phyloP scores from a whole-genome alignment of 2,888 invertebrate species.

The Athalia circularis region DNA sequence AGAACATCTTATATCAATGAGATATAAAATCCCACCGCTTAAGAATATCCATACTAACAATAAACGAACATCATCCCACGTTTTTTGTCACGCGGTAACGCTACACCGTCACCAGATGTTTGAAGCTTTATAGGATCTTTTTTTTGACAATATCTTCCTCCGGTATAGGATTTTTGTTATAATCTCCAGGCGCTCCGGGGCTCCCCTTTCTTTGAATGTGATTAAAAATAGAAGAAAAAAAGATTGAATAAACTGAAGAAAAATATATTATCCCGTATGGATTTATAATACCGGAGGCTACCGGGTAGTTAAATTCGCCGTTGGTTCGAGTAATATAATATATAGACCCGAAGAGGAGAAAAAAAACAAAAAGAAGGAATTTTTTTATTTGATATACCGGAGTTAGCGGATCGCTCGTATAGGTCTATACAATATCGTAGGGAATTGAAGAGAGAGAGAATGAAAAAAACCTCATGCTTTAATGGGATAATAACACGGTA shows the following conservation, averaged over 20 bases:
- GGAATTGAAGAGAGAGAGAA: neutral
- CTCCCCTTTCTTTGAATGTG: neutral
- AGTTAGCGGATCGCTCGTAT: conserved; percentile 4
- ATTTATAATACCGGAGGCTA: neutral
- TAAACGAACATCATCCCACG: conserved; percentile 32
- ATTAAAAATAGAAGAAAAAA: neutral
- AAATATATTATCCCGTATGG: too few species aligned
- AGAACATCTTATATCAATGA: conserved; percentile 33
- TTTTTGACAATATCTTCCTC: conserved; percentile 30
- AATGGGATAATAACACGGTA: conserved; percentile 8
- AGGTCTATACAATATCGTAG: neutral
- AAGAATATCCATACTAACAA: conserved; percentile 7
- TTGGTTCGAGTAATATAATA: neutral
- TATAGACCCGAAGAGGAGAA: too few species aligned
- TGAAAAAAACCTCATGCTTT: neutral
- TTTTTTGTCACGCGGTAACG: conserved; percentile 42
- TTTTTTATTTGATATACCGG: too few species aligned
- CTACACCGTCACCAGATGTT: conserved; percentile 45
- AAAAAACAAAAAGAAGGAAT: neutral
- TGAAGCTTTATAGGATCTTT: conserved; percentile 32
- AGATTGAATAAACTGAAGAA: too few species aligned
- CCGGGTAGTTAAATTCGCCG: conserved; percentile 1
- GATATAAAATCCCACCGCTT: conserved; percentile 14
- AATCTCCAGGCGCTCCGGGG: neutral
- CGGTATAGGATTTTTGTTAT: conserved; percentile 28